Conservation (phyloP, 2,797 vertebrate species). For the Fringilla coelebs region DNA sequence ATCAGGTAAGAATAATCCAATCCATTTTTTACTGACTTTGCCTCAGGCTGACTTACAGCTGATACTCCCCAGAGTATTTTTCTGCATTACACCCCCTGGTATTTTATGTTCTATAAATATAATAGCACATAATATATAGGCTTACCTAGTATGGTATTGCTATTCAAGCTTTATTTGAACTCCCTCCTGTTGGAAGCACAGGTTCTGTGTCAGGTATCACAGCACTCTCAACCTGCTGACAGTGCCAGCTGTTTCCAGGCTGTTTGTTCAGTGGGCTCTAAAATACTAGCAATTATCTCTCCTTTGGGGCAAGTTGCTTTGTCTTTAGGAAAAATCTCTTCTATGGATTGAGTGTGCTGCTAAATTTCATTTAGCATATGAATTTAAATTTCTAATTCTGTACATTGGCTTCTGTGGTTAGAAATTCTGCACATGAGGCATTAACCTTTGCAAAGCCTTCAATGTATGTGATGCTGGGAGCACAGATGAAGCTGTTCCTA, state of each 20-base stretch:
- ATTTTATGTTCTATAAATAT: not conserved
- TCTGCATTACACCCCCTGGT: not conserved
- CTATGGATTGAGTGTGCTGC: not conserved
- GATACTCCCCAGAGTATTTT: not conserved
- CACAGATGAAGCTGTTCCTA: not conserved
- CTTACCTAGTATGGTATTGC: not conserved
- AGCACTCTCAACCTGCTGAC: not conserved
- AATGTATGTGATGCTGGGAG: not conserved
- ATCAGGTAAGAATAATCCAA: not conserved
- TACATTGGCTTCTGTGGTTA: not conserved
- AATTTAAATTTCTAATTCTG: not conserved
- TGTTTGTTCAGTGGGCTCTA: not conserved
- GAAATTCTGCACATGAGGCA: not conserved
- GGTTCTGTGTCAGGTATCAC: not conserved
- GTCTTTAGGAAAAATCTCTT: not conserved
- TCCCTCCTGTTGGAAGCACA: not conserved
- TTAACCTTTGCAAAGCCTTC: not conserved
- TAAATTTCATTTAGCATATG: not conserved
- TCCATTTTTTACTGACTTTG: not conserved
- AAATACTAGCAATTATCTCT: not conserved
- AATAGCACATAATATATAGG: not conserved
- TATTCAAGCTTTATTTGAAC: not conserved
- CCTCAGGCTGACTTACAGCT: not conserved
- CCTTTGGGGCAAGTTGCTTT: not conserved
- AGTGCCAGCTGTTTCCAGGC: not conserved